A percentile compares a stretch with the other conserved stretches of the same genome.
phyloP scores from a whole-genome alignment of 2,888 invertebrate species.

The Deilephila porcellus region DNA sequence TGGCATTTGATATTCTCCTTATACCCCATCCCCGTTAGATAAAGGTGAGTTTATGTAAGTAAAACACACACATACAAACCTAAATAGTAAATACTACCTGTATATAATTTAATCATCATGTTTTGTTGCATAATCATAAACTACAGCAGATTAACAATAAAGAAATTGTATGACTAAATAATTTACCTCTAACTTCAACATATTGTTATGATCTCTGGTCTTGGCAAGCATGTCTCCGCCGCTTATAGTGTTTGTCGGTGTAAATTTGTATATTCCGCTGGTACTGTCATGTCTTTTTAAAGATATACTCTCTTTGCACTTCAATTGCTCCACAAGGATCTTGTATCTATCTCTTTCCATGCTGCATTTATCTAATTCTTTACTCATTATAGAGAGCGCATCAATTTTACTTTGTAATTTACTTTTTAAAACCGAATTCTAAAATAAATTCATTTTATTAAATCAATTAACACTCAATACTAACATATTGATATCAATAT shows the following conservation, averaged over 20 bases:
- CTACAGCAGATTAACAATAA: not conserved
- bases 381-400: slow-evolving; percentile 90
- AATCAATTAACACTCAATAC: too few relatives aligned
- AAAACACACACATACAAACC: too few relatives aligned
- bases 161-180: not conserved
- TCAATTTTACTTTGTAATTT: slow-evolving; percentile 93
- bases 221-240: slow-evolving; percentile 85
- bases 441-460: slow-evolving; percentile 39
- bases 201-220: slow-evolving; percentile 85
- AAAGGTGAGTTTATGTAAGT: too few relatives aligned
- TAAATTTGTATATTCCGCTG: slow-evolving; percentile 60
- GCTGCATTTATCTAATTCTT: slow-evolving; percentile 91
- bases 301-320: slow-evolving; percentile 70
- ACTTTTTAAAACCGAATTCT: slow-evolving; percentile 87
- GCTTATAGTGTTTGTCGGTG: slow-evolving; percentile 76
- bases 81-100: too few relatives aligned
- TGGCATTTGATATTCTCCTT: too few relatives aligned
- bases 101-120: too few relatives aligned
- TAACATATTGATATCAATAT: too few relatives aligned
- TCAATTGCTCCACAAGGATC: slow-evolving; percentile 91
- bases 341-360: slow-evolving; percentile 92
- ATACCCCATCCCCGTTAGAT: too few relatives aligned
- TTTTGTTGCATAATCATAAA: too few relatives aligned
- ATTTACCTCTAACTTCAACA: slow-evolving; percentile 79
- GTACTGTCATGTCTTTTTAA: slow-evolving; percentile 52